Evolutionary conservation across 2,888 invertebrate genomes (phyloP), one percentile per base, ranked within the genome.

Genomic region (Himalopsyche anomala): DNA sequence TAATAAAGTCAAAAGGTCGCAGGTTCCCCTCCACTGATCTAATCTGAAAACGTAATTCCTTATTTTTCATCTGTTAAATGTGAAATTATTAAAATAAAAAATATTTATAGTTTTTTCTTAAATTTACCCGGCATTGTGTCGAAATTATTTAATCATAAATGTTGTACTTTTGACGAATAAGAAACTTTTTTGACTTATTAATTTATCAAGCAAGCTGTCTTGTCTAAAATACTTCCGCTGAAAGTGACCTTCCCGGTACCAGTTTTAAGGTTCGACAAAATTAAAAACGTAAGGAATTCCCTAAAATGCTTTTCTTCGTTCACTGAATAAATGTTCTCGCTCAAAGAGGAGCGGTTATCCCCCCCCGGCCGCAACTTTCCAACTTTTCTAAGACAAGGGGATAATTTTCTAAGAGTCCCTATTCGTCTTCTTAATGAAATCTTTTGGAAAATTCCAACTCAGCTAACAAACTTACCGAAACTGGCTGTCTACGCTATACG

Each of bases 401-500:
- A 86, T 87, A 87, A 88, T 87, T 88, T 88, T 87, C 80, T 86
- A 88, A 87, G 86, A 87, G 88, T 88, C 88, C 86, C 87, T 83
- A 87, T 83, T 83, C 84, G 87, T 88, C 85, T 87, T 87, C 87
- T 87, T 88, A 88, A 88, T 88, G 88, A 88, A 88, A 88, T 88
- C 88, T 88, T 88, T 87, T 80, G 86, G 87, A 87, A 87, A 88
- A 88, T 88, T 87, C 88, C 86, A 85, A 40, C 38, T 74, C 85
- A 83, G 69, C 84, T 86, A 86, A 82, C 84, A 87, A 83, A 85
- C 87, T 81, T 85, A 83, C 79, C 81, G 28, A 40, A 80, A 86
- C 19, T 8, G 19, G 9, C 11, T 11, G 62, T 62, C 62, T 62
- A 62, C 62, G 28, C 62, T 19, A 8, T 62, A 0, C 62, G 11